Percentiles rank a stretch among this genome's conserved stretches.
phyloP scores from a whole-genome alignment of 2,113 vertebrate genomes.

The Xenopus laevis region DNA sequence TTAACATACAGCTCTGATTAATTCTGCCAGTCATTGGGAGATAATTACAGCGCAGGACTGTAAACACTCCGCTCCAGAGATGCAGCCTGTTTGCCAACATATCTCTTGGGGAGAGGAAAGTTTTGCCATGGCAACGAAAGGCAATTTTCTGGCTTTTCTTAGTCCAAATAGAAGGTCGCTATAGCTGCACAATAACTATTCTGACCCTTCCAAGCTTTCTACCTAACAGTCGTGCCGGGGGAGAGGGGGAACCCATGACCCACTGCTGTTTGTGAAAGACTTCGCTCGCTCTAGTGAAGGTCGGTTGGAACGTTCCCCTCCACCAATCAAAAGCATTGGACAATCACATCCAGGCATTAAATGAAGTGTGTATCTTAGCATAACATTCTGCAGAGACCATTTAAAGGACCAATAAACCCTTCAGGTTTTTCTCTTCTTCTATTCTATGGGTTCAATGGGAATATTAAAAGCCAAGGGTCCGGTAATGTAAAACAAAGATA shows the following conservation, averaged over 20 bases:
- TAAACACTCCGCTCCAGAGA: slow-evolving; percentile 76
- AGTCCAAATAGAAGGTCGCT: slow-evolving; percentile 69
- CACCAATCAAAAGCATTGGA: too few species aligned
- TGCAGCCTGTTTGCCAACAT: slow-evolving; percentile 77
- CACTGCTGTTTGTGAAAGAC: slow-evolving; percentile 46
- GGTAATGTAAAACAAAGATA: too few species aligned
- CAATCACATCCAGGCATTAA: too few species aligned
- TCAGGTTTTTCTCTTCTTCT: too few species aligned
- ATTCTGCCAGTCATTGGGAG: slow-evolving; percentile 89
- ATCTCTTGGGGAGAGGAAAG: slow-evolving; percentile 70
- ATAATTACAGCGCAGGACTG: slow-evolving; percentile 76
- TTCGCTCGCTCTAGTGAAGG: too few species aligned
- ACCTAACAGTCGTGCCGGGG: slow-evolving; percentile 58
- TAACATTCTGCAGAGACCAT: too few species aligned
- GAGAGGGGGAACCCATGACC: slow-evolving; percentile 55
- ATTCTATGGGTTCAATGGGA: too few species aligned
- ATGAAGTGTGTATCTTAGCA: too few species aligned
- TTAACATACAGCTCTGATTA: slow-evolving; percentile 98
- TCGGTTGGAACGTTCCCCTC: too few species aligned
- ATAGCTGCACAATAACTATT: slow-evolving; percentile 38
- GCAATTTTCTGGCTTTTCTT: slow-evolving; percentile 70
- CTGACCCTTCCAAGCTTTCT: slow-evolving; percentile 46
- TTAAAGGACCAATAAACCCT: too few species aligned
- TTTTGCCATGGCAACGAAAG: slow-evolving; percentile 77
- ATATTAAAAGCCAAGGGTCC: too few species aligned